A percentile compares a stretch with the other conserved stretches of the same genome.
Evolutionary conservation across 2,888 invertebrate species (phyloP).

Genomic region (Eupithecia vulgata): DNA sequence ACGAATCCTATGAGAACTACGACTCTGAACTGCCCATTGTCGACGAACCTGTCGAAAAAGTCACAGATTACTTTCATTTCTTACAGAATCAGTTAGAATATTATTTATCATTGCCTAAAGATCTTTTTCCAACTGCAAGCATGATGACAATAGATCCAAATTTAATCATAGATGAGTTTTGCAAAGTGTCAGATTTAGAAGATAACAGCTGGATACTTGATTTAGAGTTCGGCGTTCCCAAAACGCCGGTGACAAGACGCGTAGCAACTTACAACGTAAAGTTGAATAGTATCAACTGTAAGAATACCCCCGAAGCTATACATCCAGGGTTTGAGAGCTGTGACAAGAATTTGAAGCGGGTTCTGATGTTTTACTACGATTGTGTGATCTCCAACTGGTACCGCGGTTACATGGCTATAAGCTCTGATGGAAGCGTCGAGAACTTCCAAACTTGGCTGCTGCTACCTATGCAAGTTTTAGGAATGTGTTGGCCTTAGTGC

Average conservation of each 20-base stretch:
- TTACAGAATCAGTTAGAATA: conserved; percentile 50
- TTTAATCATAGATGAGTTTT: conserved; percentile 67
- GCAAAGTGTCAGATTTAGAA: conserved; percentile 54
- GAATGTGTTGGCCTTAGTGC: conserved; percentile 68
- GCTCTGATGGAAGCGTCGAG: conserved; percentile 62
- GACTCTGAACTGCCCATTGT: conserved; percentile 25
- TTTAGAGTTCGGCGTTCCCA: conserved; percentile 67
- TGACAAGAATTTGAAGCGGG: conserved; percentile 58
- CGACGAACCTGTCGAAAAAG: conserved; percentile 22
- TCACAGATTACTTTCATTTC: not conserved
- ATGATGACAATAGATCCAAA: conserved; percentile 64
- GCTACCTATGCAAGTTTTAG: conserved; percentile 62
- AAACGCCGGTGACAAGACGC: conserved; percentile 54
- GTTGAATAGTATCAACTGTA: conserved; percentile 64
- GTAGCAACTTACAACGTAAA: conserved; percentile 66
- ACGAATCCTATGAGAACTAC: conserved; percentile 26
- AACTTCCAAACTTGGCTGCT: conserved; percentile 69
- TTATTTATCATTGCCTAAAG: conserved; percentile 60
- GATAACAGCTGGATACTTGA: conserved; percentile 67
- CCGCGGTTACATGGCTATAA: conserved; percentile 57
- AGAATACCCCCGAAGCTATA: conserved; percentile 60
- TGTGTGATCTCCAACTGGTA: conserved; percentile 67
- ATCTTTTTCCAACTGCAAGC: conserved; percentile 64
- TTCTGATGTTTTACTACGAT: conserved; percentile 66
- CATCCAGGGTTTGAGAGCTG: conserved; percentile 71